Base-by-base conservation (phyloP, 2,888 invertebrate genomes). In the Hyposoter didymator region DNA sequence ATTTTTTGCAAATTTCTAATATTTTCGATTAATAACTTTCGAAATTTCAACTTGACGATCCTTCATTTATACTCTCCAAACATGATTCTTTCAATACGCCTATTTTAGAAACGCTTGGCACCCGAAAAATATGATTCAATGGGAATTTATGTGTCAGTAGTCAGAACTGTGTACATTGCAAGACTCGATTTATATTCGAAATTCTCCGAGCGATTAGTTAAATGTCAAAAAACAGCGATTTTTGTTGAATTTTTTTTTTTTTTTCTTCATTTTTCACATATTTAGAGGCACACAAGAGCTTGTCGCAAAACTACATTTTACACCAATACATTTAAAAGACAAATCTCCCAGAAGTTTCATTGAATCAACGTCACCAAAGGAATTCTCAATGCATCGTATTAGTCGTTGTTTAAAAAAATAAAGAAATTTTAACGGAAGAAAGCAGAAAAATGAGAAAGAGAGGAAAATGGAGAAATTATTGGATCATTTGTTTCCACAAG, bases 41-140 rank as follows among this genome's bases (percentile, higher is more conserved):
- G 22, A 55, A 55, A 22, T 55, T 22, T 22, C 3, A 28, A 19
- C 22, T 55, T 12, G 55, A 12, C 22, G 19, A 10, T 52, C 10
- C 10, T 52, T 22, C 22, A 3, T 22, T 12, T 22, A 22, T 5
- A 59, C 10, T 45, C 47, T 67, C 10, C 67, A 8, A 28, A 28
- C 32, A n/a, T 47, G 28, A 69, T 45, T 74, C 55, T 39, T 75
- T 74, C 79, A 75, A 84, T 59, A 55, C 59, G 74, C 67, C 6
- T 67, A 17, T 7, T 47, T 69, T 45, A 22, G 47, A 17, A 17
- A 47, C 43, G 47, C 69, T 69, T 69, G 17, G 28, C 45, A 47
- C 47, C 17, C 47, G 8, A 47, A 69, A 12, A 28, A 22, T 47
- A 43, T 32, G 69, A 47, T 69, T 69, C 47, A 47, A 8, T 69